Percentiles rank a stretch among this genome's conserved stretches.
These are phyloP conservation scores for Dicaeum eximium DNA, from an alignment of 2,113 vertebrate species.

Conservation along the genomic window DNA sequence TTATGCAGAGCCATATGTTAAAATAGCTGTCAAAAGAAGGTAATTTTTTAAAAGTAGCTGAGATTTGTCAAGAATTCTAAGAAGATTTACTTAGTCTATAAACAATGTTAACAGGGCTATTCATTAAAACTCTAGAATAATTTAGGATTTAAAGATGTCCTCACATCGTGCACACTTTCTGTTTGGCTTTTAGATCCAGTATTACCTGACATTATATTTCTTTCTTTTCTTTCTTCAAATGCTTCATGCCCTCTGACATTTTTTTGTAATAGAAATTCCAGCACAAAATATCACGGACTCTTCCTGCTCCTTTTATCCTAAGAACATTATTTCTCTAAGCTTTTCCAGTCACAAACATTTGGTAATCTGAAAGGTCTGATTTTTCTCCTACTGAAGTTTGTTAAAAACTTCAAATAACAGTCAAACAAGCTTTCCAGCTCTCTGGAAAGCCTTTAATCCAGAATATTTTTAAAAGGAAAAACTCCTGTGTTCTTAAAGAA, in stretches of 20 bases:
- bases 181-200: neutral
- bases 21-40: slow-evolving; percentile 21
- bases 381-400: neutral
- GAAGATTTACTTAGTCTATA: slow-evolving; percentile 21
- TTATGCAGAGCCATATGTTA: neutral
- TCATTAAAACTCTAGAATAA: slow-evolving; percentile 22
- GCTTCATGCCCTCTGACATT: neutral
- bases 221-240: neutral
- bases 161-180: neutral
- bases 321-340: neutral
- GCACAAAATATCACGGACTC: neutral
- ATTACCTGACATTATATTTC: neutral
- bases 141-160: neutral
- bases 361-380: neutral
- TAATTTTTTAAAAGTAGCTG: neutral
- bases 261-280: slow-evolving; percentile 27
- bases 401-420: neutral
- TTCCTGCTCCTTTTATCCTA: slow-evolving; percentile 13
- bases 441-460: neutral
- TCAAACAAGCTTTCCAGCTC: neutral
- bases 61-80: slow-evolving; percentile 5
- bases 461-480: neutral
- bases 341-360: neutral
- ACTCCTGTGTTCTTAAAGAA: neutral
- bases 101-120: neutral